These are phyloP conservation scores for Camponotus fellah DNA, from an alignment of 2,888 invertebrate genomes.

Conservation along the genomic window DNA sequence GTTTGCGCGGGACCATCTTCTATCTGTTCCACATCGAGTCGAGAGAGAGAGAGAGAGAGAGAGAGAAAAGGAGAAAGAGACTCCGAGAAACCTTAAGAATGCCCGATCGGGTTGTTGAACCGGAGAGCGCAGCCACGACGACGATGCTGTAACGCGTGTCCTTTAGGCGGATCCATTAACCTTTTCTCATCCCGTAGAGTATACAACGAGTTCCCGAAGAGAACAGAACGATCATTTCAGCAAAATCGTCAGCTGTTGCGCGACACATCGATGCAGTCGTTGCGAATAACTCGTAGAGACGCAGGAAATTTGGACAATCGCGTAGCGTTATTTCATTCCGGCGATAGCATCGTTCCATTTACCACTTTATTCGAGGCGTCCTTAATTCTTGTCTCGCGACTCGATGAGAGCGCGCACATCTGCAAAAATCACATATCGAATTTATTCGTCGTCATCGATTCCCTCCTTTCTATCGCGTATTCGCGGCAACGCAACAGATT, in stretches of 20 bases:
- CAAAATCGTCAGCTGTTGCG: conserved; percentile 15
- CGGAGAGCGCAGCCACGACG: conserved; percentile 4
- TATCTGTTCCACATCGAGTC: conserved; percentile 64
- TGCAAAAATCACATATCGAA: conserved; percentile 60
- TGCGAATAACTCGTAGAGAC: not conserved
- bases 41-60: not conserved
- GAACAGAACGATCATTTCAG: not conserved
- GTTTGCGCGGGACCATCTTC: conserved; percentile 21
- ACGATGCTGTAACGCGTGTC: conserved; percentile 12
- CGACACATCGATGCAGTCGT: not conserved
- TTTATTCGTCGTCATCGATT: conserved; percentile 51
- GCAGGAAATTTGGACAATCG: not conserved
- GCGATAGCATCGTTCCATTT: not conserved
- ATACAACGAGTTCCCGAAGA: not conserved
- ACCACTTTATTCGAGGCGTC: not conserved
- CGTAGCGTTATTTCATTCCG: not conserved
- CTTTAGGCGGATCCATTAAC: conserved; percentile 35
- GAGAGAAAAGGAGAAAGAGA: not conserved
- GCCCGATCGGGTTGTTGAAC: conserved; percentile 60
- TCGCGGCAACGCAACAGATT: not conserved
- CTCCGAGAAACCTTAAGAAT: conserved; percentile 60
- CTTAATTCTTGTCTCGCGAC: conserved; percentile 18
- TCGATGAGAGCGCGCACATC: conserved; percentile 40
- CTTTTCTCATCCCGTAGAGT: conserved; percentile 10
- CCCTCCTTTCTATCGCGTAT: conserved; percentile 30